Evolutionary conservation across 2,888 invertebrate species (phyloP), one percentile per base, ranked within the genome.

Genomic region (Diabrotica balteata): DNA sequence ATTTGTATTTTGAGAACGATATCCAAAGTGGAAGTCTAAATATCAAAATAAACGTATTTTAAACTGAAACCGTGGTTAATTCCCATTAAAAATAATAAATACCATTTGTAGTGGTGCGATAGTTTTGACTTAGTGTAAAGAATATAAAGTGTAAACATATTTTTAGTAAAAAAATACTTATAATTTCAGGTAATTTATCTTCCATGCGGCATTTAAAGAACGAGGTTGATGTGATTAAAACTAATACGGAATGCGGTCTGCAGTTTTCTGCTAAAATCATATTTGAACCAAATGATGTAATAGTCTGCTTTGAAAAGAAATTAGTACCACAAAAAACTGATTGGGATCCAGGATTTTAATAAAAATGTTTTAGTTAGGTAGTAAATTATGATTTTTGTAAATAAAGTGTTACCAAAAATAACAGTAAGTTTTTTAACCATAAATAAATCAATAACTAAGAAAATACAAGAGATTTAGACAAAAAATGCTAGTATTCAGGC

Each of bases 121-220:
- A 17, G 17, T 17, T 17, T 17, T 17, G 17, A 17, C 17, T 17
- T 17, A 17, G 17, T 17, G 17, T 17, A 17, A 17, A 17, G 17
- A 32, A 32, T 32, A 4, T 32, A 32, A 32, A 32, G 4, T 32
- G 17, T 32, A 32, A 32, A 32, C 32, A 4, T 32, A 5, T 32
- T 4, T 32, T 17, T 51, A 7, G 2, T 22, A 51, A 51, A 11
- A n/a, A 2, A 51, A 2, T 57, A 22, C 46, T 46, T 68, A 43
- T 50, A 57, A 3, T 67, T 67, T 58, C 66, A 91, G 95, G 95
- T 59, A 85, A 86, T 73, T 79, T 96, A 63, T 85, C 87, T 43
- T 95, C 96, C 0, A 91, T 98, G 91, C 90, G 92, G 74, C 96
- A 97, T 84, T 84, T 95, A 57, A 98, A 97, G 81, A 89, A 90